Evolutionary conservation across 1,140 invertebrate species (phyloP).

Genomic region (Neelides sp.): DNA sequence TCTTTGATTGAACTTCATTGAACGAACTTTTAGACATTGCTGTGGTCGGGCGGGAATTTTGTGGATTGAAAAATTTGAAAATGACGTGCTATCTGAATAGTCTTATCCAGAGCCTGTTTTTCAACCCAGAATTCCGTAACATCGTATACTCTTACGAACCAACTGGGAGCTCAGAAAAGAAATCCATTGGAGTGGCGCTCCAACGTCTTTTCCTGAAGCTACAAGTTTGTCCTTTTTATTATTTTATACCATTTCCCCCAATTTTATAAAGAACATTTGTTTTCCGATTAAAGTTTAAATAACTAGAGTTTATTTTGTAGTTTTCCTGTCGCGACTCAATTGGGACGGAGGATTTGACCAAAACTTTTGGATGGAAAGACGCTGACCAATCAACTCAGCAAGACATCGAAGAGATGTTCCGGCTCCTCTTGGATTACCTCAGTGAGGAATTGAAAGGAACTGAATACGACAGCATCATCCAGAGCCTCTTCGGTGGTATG

Average conservation of each 20-base stretch:
- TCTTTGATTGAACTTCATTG: not conserved
- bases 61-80: conserved; percentile 81
- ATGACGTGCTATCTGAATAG: conserved; percentile 92
- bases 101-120: conserved; percentile 74
- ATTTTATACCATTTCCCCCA: not conserved
- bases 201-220: conserved; percentile 78
- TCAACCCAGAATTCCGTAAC: conserved; percentile 92
- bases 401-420: conserved; percentile 69
- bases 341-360: conserved; percentile 76
- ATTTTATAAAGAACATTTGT: not conserved
- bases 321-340: conserved; percentile 60
- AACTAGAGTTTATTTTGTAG: conserved; percentile 36
- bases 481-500: conserved; percentile 54
- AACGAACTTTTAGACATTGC: no score
- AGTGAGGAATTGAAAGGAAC: conserved; percentile 76
- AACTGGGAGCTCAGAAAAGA: conserved; percentile 43
- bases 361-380: conserved; percentile 83
- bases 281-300: not conserved
- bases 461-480: conserved; percentile 69
- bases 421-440: conserved; percentile 84
- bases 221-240: conserved; percentile 45
- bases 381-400: conserved; percentile 76
- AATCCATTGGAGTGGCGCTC: conserved; percentile 71
- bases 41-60: conserved; percentile 48
- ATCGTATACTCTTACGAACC: conserved; percentile 73